Base-by-base conservation (phyloP, 2,113 vertebrate species). In the Urocolius indicus region DNA sequence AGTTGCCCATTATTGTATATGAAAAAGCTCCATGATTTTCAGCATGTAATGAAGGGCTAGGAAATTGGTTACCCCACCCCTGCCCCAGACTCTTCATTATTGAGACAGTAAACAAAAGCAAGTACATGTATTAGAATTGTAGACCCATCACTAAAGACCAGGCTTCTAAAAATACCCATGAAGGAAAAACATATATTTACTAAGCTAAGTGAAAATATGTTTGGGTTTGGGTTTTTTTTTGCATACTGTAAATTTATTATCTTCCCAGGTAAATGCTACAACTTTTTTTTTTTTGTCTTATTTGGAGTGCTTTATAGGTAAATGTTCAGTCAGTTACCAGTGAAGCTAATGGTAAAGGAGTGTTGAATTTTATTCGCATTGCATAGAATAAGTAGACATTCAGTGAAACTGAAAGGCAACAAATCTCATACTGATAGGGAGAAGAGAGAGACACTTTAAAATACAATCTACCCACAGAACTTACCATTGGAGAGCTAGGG, bases 51-150 rank as follows among this genome's bases (percentile, higher is more conserved):
- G 27, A 83, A 93, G 57, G 32, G 22, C 61, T 30, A 67, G 36
- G 30, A 51, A 83, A 88, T 8, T 16, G 22, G 48, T 85, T 21
- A 82, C 30, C 27, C 43, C 30, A 43, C 2, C 58, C 32, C 77
- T 81, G 48, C 19, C 27, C 54, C 38, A 62, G 32, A 22, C 46
- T 18, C 32, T 69, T 67, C 57, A 89, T 72, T 81, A 84, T 1
- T 83, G 71, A 91, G 59, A 66, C 12, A 69, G 67, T 45, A 82
- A 91, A 91, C 55, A 90, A 94, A 91, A 91, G 87, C 54, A 93
- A 85, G n/a, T 66, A 48, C 32, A 34, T 52, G n/a, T 84, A 89
- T 66, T 66, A 65, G 41, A 83, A 79, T 89, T 62, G 88, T 8
- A 83, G 51, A 89, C n/a, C 32, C 9, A 38, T 6, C 24, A 66